These are phyloP conservation scores for Morus bassanus DNA, from an alignment of 2,797 vertebrate genomes.

Conservation along the genomic window DNA sequence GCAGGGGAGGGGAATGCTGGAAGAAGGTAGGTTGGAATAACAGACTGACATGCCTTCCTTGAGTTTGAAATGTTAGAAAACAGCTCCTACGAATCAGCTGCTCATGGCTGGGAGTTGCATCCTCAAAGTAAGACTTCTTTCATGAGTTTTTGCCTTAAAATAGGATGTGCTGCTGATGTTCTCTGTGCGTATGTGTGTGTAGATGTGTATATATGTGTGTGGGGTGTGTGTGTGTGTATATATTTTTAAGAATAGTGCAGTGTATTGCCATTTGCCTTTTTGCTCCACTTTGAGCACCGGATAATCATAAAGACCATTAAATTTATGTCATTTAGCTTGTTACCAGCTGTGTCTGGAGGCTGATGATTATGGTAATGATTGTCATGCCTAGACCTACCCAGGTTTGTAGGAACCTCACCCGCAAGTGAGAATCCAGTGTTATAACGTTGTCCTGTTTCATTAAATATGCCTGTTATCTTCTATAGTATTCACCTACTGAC, in stretches of 20 bases:
- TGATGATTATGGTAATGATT: neutral
- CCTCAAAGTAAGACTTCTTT: neutral
- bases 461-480: neutral
- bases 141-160: neutral
- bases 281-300: neutral
- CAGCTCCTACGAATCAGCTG: rapidly evolving
- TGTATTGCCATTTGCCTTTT: neutral
- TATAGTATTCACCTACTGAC: neutral
- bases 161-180: neutral
- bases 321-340: neutral
- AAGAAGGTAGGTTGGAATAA: neutral
- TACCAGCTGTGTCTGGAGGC: neutral
- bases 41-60: neutral
- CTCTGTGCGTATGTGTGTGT: neutral
- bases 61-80: neutral
- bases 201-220: neutral
- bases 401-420: neutral
- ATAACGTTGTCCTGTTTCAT: neutral
- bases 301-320: neutral
- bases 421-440: neutral
- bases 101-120: neutral
- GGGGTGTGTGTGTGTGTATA: neutral
- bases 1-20: neutral
- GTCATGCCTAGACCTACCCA: neutral
- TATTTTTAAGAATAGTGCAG: neutral